Base-by-base conservation (phyloP, 1,140 invertebrate species). In the Drosophila repletoides region DNA sequence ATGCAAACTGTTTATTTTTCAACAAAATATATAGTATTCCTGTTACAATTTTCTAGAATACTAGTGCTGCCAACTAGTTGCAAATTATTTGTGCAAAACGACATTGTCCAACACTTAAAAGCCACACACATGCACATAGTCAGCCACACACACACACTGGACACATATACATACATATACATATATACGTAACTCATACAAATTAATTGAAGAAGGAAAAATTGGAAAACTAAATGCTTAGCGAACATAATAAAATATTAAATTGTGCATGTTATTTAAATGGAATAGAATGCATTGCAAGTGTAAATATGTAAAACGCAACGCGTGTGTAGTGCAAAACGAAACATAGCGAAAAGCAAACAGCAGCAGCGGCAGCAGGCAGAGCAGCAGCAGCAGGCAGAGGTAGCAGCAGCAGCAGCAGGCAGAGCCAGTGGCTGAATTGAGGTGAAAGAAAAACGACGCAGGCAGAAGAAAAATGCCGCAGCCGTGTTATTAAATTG, bases 121-220 rank as follows among this genome's bases (percentile, higher is more conserved):
- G n/a, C n/a, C n/a, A n/a, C n/a, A n/a, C n/a, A n/a, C n/a, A n/a
- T n/a, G n/a, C n/a, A n/a, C n/a, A n/a, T n/a, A n/a, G n/a, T n/a
- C n/a, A n/a, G n/a, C n/a, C n/a, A n/a, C n/a, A n/a, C n/a, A n/a
- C n/a, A n/a, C n/a, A n/a, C n/a, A n/a, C n/a, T n/a, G n/a, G n/a
- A 52, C 15, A 29, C 21, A 17, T 49, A 60, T 59, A 65, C 52
- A 65, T 58, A 59, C 41, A 40, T 46, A 56, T 48, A 66, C 21
- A 66, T 66, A 66, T 66, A 60, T 66, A 66, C 63, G 63, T 66
- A 66, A 66, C 55, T 66, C 55, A 74, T 61, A 58, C 70, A 73
- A 75, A 75, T 79, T 71, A 79, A 79, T 81, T 81, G 68, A 64
- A 55, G 49, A 46, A 74, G 43, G 48, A 64, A 75, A 79, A 81